Base-by-base conservation (phyloP, 2,888 invertebrate genomes). In the Spilarctia lutea region DNA sequence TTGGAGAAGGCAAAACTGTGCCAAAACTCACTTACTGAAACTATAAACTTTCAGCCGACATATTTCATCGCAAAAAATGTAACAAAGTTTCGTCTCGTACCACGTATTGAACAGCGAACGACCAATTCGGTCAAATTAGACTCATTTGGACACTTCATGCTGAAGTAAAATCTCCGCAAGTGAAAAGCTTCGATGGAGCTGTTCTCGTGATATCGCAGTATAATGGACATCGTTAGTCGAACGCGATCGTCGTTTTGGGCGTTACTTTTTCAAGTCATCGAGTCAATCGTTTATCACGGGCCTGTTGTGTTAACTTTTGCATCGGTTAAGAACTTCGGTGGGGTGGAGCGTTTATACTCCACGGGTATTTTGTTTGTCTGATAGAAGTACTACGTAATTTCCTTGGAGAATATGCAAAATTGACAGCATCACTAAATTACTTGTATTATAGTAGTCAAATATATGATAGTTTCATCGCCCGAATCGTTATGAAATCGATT, bases 281-380 rank as follows among this genome's bases (percentile, higher is more conserved):
- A 93, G 94, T 94, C 94, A 94, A 94, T 95, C 96, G 95, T 95
- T 96, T 95, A 96, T 96, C 95, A 96, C 94, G 88, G 91, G 91
- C 89, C 91, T 94, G 95, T 95, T 95, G 94, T 95, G 94, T 94
- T 93, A 94, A 94, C 92, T 94, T 94, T 92, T 91, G 88, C 90
- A 89, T 90, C 83, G 88, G 81, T 83, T 83, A 74, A 87, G 84
- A 84, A 65, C 80, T 83, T 72, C 71, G 79, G 83, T 87, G 84
- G 76, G 75, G 74, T 91, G 81, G 92, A 92, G 90, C 70, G 45
- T 85, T 27, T 27, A 48, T 27, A 4, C 27, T 20, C 18, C n/a
- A n/a, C 1, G 24, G 13, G n/a, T 69, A 33, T 45, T 20, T 68
- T 45, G 10, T 18, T 45, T 45, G 6, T 63, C 4, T 30, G 0